Evolutionary conservation across 2,888 invertebrate genomes (phyloP), one percentile per base, ranked within the genome.

Genomic region (Anagyrus pseudococci): DNA sequence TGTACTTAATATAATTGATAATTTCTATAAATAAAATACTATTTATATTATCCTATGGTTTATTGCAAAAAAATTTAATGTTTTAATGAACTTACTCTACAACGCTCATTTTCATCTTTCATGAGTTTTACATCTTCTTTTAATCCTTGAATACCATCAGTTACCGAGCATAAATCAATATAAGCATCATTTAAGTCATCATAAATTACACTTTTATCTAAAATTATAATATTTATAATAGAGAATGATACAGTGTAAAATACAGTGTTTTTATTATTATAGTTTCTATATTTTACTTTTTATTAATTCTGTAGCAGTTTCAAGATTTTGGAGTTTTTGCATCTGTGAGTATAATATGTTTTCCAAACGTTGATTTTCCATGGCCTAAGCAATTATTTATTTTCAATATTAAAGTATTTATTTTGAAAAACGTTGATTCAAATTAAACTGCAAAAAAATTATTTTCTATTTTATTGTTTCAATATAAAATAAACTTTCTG

Each of bases 161-260:
- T 54, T 17, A 74, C 59, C 0, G 54, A 10, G 7, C 46, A 56
- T 3, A 73, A 17, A 43, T 68, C 61, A 7, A 43, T 8, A 33
- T 62, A 62, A 19, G 71, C 68, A 10, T 67, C 49, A 0, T 58
- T 1, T 13, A 77, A 49, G 22, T 71, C 68, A 17, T 71, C 70
- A 17, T 67, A 68, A 13, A 74, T 26, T 43, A 48, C 57, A 4
- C 62, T 47, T 60, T 70, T 72, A 66, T 69, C 77, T 77, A 8
- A 7, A 49, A 29, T 44, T 15, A 48, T 52, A 33, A 37, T 41
- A 48, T 8, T 20, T 4, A 22, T 58, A 29, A 23, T 47, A 25
- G 22, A 20, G 1, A 49, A 46, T 41, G 6, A 22, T 13, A 47
- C 52, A 33, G n/a, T 22, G 26, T 29, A 29, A 25, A 19, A 23